phyloP scores from a whole-genome alignment of 2,113 vertebrate genomes.

The Sebastes fasciatus region DNA sequence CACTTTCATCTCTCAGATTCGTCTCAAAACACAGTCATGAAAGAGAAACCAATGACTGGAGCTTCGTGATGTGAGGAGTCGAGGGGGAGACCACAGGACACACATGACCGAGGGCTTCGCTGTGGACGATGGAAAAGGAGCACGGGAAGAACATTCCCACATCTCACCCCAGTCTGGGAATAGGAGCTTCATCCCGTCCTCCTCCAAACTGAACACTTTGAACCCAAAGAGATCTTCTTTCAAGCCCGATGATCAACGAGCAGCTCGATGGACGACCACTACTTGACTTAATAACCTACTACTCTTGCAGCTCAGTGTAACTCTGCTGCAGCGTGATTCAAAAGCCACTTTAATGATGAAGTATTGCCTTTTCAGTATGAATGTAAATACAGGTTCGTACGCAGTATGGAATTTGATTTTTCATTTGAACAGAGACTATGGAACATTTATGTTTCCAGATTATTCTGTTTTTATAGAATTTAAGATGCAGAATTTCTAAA shows the following conservation, averaged over 20 bases:
- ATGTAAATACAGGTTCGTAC: too few species aligned
- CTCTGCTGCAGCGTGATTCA: background rate
- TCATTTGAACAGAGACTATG: too few species aligned
- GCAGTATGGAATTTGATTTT: too few species aligned
- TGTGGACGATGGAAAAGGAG: background rate
- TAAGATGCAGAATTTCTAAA: too few species aligned
- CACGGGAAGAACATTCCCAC: background rate
- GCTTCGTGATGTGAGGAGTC: conserved; percentile 26
- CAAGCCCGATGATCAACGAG: conserved; percentile 40
- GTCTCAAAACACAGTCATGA: conserved; percentile 34
- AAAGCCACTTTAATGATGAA: background rate
- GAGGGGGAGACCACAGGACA: background rate
- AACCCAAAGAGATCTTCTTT: background rate
- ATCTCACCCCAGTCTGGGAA: too few species aligned
- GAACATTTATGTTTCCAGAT: too few species aligned
- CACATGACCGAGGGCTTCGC: background rate
- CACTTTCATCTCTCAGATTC: conserved; percentile 58
- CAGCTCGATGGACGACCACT: conserved; percentile 1
- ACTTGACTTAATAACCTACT: background rate
- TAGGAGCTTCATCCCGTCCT: background rate
- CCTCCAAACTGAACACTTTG: conserved; percentile 6
- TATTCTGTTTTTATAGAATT: too few species aligned
- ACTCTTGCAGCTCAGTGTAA: background rate
- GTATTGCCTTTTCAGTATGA: background rate
- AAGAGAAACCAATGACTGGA: conserved; percentile 38